phyloP scores from a whole-genome alignment of 2,888 invertebrate species.

The Argynnis bischoffii region DNA sequence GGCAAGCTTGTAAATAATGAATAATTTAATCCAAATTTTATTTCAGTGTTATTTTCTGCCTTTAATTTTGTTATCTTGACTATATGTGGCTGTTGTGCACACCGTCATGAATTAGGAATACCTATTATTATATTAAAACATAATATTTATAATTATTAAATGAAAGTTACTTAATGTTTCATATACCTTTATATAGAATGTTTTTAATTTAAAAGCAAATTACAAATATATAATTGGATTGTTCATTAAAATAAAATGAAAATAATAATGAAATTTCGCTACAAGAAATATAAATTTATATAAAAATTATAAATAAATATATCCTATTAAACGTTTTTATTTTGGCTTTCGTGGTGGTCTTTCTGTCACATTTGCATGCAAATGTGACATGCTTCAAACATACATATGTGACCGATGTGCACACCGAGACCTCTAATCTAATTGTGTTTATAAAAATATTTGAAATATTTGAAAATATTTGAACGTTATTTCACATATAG shows the following conservation, averaged over 20 bases:
- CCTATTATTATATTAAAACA: not conserved
- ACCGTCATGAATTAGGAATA: too few species aligned
- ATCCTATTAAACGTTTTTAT: too few species aligned
- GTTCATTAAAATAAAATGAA: too few species aligned
- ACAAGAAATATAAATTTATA: too few species aligned
- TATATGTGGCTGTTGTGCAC: too few species aligned
- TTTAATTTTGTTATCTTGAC: too few species aligned
- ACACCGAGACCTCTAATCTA: conserved; percentile 23
- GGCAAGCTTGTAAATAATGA: not conserved
- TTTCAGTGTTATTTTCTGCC: not conserved
- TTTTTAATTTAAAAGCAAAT: too few species aligned
- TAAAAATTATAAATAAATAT: too few species aligned
- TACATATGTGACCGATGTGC: conserved; percentile 17
- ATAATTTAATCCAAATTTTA: not conserved
- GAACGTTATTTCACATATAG: conserved; percentile 1
- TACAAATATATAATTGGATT: too few species aligned
- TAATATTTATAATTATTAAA: not conserved
- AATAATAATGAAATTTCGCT: too few species aligned
- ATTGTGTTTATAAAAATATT: conserved; percentile 5
- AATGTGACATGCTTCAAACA: not conserved
- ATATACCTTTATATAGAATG: too few species aligned
- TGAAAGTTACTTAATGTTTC: not conserved
- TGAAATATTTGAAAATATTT: conserved; percentile 22
- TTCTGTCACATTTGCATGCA: not conserved
- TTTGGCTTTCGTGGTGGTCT: not conserved